Evolutionary conservation across 2,113 vertebrate genomes (phyloP).

Genomic region (Odontophorus gujanensis): DNA sequence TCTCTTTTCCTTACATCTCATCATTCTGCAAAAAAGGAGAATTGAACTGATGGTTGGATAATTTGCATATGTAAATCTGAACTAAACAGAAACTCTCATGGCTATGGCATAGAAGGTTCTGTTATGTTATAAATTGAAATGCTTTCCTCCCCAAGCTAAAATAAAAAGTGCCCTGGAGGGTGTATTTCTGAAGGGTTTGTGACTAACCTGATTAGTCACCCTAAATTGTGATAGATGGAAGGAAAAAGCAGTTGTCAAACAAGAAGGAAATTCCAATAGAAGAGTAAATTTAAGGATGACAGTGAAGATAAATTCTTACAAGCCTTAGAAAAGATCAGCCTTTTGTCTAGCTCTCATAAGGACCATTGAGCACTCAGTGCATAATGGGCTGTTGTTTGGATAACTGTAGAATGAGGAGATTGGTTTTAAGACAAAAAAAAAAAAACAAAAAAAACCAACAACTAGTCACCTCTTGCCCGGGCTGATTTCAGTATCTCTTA

Average conservation of each 20-base stretch:
- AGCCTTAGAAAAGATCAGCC: constrained; percentile 48
- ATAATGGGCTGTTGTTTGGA: constrained; percentile 29
- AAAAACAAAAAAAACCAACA: background rate
- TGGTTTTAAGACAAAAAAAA: background rate
- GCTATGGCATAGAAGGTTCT: background rate
- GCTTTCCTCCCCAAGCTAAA: constrained; percentile 51
- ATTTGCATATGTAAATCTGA: constrained; percentile 55
- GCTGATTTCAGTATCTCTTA: background rate
- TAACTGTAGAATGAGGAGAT: background rate
- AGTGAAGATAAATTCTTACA: constrained; percentile 68
- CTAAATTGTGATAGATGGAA: constrained; percentile 71
- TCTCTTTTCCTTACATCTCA: constrained; percentile 15
- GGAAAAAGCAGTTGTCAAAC: constrained; percentile 67
- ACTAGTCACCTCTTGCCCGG: background rate
- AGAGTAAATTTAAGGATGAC: constrained; percentile 60
- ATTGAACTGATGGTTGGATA: background rate
- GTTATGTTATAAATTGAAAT: constrained; percentile 51
- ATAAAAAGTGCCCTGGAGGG: constrained; percentile 45
- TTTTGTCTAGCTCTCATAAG: constrained; percentile 39
- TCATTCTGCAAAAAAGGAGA: background rate
- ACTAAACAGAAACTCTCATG: constrained; percentile 10
- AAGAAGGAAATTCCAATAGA: constrained; percentile 68
- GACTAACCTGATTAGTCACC: constrained; percentile 68
- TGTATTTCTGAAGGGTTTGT: constrained; percentile 61
- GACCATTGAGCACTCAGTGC: background rate